phyloP scores from a whole-genome alignment of 1,140 invertebrate genomes.

The Triops longicaudatus region DNA sequence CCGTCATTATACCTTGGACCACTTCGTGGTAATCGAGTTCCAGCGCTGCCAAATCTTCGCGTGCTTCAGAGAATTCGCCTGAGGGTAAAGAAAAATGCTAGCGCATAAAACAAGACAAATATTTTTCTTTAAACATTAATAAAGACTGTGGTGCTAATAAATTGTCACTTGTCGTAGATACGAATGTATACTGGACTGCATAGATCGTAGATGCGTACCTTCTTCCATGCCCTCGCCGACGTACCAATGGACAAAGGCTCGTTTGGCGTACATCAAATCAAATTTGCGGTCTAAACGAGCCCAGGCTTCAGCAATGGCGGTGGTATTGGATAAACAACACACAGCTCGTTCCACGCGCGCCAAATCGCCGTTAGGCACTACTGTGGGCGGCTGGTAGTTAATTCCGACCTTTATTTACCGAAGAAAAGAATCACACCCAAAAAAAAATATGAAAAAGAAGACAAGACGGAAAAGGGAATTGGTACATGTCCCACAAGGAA shows the following conservation, averaged over 20 bases:
- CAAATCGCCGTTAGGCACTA: slow-evolving; percentile 71
- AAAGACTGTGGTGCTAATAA: slow-evolving; percentile 38
- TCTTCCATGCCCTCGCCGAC: slow-evolving; percentile 47
- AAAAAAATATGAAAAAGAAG: neutral
- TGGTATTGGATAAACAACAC: slow-evolving; percentile 36
- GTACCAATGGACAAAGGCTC: slow-evolving; percentile 42
- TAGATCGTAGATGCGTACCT: too few relatives aligned
- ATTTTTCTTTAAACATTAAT: too few relatives aligned
- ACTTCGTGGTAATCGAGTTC: slow-evolving; percentile 48
- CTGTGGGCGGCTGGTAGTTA: slow-evolving; percentile 59
- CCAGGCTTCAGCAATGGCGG: slow-evolving; percentile 46
- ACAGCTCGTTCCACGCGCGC: slow-evolving; percentile 50
- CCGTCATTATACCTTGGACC: slow-evolving; percentile 21
- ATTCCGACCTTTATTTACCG: slow-evolving; percentile 40
- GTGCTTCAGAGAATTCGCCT: slow-evolving; percentile 49
- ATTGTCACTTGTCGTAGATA: slow-evolving; percentile 36
- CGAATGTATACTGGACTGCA: neutral
- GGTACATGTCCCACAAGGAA: too few relatives aligned
- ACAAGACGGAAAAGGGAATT: slow-evolving; percentile 9
- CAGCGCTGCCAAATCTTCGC: slow-evolving; percentile 47
- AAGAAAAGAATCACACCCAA: too few relatives aligned
- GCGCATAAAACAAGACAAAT: neutral
- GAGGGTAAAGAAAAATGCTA: slow-evolving; percentile 20
- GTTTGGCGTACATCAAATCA: slow-evolving; percentile 41
- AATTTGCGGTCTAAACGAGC: slow-evolving; percentile 49